A percentile compares a stretch with the other conserved stretches of the same genome.
Evolutionary conservation across 2,113 vertebrate genomes (phyloP).

Genomic region (Melanocharis versteri): DNA sequence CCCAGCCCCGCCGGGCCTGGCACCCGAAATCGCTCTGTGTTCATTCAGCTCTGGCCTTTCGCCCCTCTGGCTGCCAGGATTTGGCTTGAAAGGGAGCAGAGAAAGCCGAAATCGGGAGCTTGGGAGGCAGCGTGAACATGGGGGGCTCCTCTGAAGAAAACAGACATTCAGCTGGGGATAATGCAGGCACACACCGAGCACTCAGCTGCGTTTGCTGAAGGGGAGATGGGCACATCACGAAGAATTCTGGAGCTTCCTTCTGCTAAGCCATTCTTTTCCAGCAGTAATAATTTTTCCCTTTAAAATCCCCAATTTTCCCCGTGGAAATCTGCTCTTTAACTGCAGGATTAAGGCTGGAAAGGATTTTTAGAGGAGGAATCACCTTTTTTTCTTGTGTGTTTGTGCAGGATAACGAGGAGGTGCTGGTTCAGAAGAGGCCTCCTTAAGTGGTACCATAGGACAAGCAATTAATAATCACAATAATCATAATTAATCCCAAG

Average conservation of each 20-base stretch:
- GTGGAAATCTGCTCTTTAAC: not conserved
- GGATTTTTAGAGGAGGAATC: not conserved
- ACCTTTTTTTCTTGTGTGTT: not conserved
- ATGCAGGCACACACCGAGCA: not conserved
- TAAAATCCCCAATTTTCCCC: not conserved
- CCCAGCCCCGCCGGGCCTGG: constrained; percentile 62
- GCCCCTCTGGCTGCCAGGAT: constrained; percentile 64
- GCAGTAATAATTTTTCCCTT: not conserved
- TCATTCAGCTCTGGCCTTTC: constrained; percentile 33
- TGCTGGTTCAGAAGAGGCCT: not conserved
- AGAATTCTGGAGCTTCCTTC: not conserved
- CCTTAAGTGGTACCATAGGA: not conserved
- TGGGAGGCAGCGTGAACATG: not conserved
- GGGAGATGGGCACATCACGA: not conserved
- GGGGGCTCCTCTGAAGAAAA: constrained; percentile 5
- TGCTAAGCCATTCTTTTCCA: not conserved
- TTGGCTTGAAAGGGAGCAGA: constrained; percentile 39
- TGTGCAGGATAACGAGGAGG: not conserved
- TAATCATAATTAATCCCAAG: not conserved
- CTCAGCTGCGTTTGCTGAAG: not conserved
- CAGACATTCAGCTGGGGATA: not conserved
- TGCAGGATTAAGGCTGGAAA: not conserved
- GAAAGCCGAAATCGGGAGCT: not conserved
- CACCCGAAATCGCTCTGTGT: constrained; percentile 64
- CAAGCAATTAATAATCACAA: not conserved